Evolutionary conservation across 2,888 invertebrate species (phyloP), one percentile per base, ranked within the genome.

Genomic region (Parnassius apollo): DNA sequence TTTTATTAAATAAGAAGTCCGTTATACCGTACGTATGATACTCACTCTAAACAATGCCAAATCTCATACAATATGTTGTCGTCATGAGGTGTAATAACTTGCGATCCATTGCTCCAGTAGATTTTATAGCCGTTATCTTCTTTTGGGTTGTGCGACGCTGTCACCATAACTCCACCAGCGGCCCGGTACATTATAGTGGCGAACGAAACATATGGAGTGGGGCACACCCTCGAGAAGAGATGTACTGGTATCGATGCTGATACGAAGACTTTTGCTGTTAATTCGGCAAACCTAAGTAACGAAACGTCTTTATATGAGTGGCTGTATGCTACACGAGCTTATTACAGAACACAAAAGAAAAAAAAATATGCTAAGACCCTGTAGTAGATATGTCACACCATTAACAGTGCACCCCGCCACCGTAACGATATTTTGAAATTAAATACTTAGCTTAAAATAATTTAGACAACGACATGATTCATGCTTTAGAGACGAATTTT

Each of bases 71-170:
- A 94, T 66, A 99, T 98, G 52, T 94, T 94, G 74, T 95, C 94
- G 81, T 99, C 99, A 69, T 96, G 96, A 0, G 99, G 99, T 0
- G 96, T 85, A 65, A 98, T 95, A 67, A 99, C 98, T 94, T 99
- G 99, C 9, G 98, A 96, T 0, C 98, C 98, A 85, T 99, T 99
- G 9, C 93, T 91, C 95, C 98, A 98, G 83, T 99, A 99, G 8
- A 98, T 98, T 92, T 99, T 99, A 80, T 99, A 99, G 1, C 98
- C 98, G 80, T 98, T 98, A 79, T 99, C 98, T 42, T 98, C 95
- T 80, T 97, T 98, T 0, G 98, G 98, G 87, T 98, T 98, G 78
- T 98, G 98, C 0, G 98, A 98, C 0, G 98, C 98, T 0, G 98
- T 99, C 7, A 98, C 94, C 97, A 98, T 98, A 7, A 98, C 94